Evolutionary conservation across 2,113 vertebrate species (phyloP), one percentile per base, ranked within the genome.

Genomic region (Malaclemys terrapin): DNA sequence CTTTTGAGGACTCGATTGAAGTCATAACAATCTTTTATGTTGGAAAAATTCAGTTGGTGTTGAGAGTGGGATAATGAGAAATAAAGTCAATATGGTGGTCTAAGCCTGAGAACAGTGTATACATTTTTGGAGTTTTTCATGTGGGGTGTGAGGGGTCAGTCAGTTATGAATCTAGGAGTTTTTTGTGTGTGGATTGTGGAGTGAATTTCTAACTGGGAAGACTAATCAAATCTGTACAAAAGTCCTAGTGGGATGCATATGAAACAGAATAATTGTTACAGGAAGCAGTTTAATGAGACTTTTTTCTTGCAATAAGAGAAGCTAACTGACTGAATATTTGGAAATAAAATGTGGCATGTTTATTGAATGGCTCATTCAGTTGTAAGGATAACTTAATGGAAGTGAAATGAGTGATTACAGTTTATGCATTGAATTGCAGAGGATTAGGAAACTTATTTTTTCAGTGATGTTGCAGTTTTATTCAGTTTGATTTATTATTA

Each of bases 1-100:
- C 95, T 97, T 97, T 97, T 93, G 93, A 91, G 89, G 65, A 96
- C 94, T 89, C 81, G 84, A 95, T 45, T 92, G 65, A 79, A 85
- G 45, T 93, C 31, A 49, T 79, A 91, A 93, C 38, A 47, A 57
- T 87, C 78, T 93, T 89, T 93, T 89, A n/a, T 17, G 35, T 89
- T 87, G 56, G 45, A 50, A 89, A 69, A 57, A 79, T 82, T 45
- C 83, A 47, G 59, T 72, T 85, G 80, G 88, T 89, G 79, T 82
- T 96, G 57, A 90, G 59, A 87, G 52, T 84, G 76, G 53, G 75
- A 4, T 80, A 69, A 31, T 69, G 42, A 82, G 87, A 54, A 35
- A 27, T 91, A 56, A 91, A 87, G 82, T n/a, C 49, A 31, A 52
- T 42, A 24, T 8, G 31, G 38, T 35, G 38, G 45, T 42, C 25